Conservation (phyloP, 2,797 vertebrate species). For the Tympanoctomys barrerae region DNA sequence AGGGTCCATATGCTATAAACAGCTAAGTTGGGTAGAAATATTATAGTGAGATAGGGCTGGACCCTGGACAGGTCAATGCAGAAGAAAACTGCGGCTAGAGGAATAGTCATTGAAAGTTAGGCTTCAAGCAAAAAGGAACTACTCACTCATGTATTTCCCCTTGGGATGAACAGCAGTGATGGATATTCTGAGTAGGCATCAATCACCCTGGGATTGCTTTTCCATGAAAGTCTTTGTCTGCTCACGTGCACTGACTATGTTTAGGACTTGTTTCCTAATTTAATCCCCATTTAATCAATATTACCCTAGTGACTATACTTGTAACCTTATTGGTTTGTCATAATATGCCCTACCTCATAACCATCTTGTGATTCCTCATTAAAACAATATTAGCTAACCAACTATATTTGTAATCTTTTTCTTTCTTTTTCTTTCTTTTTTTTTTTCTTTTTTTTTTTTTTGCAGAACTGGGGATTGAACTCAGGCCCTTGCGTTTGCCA, state of each 20-base stretch:
- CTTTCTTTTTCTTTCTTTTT: no score
- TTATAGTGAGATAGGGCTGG: background rate
- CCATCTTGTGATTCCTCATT: background rate
- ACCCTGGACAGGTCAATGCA: background rate
- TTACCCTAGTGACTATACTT: background rate
- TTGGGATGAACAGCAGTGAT: background rate
- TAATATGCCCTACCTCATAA: background rate
- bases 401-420: no score
- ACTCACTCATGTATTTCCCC: background rate
- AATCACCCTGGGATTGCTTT: background rate
- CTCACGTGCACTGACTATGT: background rate
- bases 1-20: background rate
- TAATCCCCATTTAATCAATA: background rate
- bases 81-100: background rate
- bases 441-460: no score
- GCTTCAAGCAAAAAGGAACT: background rate
- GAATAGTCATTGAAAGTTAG: background rate
- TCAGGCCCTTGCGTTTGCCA: no score
- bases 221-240: background rate
- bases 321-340: background rate
- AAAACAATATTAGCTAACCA: background rate
- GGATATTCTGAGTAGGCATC: background rate
- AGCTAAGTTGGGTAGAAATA: background rate
- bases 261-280: background rate
- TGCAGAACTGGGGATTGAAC: no score